These are phyloP conservation scores for Xestobium rufovillosum DNA, from an alignment of 2,888 invertebrate species.

Conservation along the genomic window DNA sequence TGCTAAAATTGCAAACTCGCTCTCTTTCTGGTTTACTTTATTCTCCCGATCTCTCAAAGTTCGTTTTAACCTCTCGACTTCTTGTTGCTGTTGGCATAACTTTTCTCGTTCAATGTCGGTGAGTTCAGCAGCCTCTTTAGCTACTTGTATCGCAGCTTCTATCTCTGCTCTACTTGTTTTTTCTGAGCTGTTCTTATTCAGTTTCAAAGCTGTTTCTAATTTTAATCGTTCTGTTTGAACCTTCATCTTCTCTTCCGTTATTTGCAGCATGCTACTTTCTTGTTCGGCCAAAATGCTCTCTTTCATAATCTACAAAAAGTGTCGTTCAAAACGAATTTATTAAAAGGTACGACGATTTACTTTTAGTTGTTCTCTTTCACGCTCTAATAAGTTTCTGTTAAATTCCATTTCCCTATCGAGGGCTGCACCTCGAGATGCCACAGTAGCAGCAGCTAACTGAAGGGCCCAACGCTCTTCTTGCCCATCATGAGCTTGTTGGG, in stretches of 20 bases:
- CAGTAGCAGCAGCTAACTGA: conserved; percentile 53
- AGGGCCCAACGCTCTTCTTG: conserved; percentile 38
- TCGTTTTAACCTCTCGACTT: conserved; percentile 36
- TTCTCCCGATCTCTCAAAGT: conserved; percentile 32
- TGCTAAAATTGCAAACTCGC: conserved; percentile 33
- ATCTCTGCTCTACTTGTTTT: conserved; percentile 39
- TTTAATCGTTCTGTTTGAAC: conserved; percentile 39
- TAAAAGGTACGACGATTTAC: conserved; percentile 25
- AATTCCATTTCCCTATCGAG: conserved; percentile 54
- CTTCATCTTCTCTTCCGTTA: conserved; percentile 51
- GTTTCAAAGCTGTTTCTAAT: conserved; percentile 36
- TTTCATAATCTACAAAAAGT: conserved; percentile 45
- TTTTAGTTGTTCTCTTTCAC: conserved; percentile 55
- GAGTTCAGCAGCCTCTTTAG: conserved; percentile 38
- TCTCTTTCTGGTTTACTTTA: conserved; percentile 33
- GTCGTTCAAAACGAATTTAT: conserved; percentile 10
- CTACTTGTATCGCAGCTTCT: conserved; percentile 40
- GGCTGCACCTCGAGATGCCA: conserved; percentile 55
- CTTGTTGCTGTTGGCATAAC: conserved; percentile 33
- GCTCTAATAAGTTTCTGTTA: conserved; percentile 49
- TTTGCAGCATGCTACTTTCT: conserved; percentile 49
- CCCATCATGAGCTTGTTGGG: conserved; percentile 46
- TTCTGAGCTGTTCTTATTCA: conserved; percentile 35
- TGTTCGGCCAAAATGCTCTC: conserved; percentile 53
- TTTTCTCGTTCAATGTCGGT: conserved; percentile 38